A percentile compares a stretch with the other conserved stretches of the same genome.
Conservation (phyloP, 30 jellyfish, hydroid and myxozoan species). For the Hydractinia echinata region DNA sequence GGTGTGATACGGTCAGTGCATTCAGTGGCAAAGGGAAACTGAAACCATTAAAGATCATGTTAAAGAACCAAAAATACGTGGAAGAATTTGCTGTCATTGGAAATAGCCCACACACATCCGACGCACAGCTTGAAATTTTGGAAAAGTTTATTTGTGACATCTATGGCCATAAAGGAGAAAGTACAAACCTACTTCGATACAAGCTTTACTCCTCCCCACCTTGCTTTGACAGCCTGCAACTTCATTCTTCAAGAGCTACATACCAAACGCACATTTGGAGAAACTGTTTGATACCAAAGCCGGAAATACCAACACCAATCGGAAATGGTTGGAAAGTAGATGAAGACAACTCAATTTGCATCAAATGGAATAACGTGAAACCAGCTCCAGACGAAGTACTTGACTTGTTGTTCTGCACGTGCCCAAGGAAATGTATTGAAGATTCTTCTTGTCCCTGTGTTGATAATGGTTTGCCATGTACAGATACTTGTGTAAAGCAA, state of each 20-base stretch:
- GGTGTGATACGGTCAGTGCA: conserved; percentile 42
- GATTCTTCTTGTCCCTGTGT: conserved; percentile 24
- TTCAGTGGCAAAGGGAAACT: conserved; percentile 32
- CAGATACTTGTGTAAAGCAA: conserved; percentile 19
- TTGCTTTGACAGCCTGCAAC: background rate
- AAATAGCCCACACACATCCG: conserved; percentile 15
- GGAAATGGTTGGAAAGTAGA: conserved; percentile 26
- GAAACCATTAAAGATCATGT: conserved; percentile 15
- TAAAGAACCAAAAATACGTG: conserved; percentile 8
- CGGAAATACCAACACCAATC: conserved; percentile 8
- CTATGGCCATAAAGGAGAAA: conserved; percentile 23
- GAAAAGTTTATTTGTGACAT: conserved; percentile 20
- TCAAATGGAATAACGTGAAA: conserved; percentile 41
- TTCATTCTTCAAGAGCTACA: background rate
- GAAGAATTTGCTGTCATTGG: conserved; percentile 17
- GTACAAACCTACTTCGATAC: conserved; percentile 32
- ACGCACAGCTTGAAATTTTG: background rate
- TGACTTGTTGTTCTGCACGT: conserved; percentile 30
- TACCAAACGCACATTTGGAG: conserved; percentile 1
- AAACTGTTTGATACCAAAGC: background rate
- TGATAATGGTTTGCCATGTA: conserved; percentile 29
- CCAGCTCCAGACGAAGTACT: conserved; percentile 41
- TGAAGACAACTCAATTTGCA: conserved; percentile 25
- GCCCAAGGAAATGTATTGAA: conserved; percentile 38
- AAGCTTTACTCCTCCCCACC: conserved; percentile 20